These are phyloP conservation scores for Lepus timidus DNA, from an alignment of 2,113 vertebrate genomes.

Conservation along the genomic window DNA sequence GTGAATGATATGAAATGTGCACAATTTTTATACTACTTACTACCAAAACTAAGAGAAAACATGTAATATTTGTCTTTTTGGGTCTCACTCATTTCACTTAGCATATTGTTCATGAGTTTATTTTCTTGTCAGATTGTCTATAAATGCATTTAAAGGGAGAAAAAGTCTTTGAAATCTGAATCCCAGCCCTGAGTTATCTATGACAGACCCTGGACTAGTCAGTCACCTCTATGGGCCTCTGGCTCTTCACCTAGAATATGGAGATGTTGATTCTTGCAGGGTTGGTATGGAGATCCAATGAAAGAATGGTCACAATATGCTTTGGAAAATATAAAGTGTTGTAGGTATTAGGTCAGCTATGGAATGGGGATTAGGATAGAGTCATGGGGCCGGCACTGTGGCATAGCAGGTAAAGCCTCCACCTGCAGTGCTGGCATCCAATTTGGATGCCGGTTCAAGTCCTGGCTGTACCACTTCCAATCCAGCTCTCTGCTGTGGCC, in stretches of 20 bases:
- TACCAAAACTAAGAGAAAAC: no score
- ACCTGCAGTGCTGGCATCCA: no score
- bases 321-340: constrained; percentile 14
- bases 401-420: no score
- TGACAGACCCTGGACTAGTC: not conserved
- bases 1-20: no score
- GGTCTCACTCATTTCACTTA: no score
- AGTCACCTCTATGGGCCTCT: not conserved
- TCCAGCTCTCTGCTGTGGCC: no score
- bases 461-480: no score
- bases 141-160: not conserved
- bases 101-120: no score
- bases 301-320: not conserved
- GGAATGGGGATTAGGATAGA: not conserved
- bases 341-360: not conserved
- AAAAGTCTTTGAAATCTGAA: not conserved
- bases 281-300: not conserved
- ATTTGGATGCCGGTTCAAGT: no score
- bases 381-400: not conserved
- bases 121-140: not conserved
- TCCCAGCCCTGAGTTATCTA: not conserved
- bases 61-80: no score
- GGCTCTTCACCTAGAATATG: constrained; percentile 18
- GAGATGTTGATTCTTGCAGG: not conserved
- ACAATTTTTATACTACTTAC: no score